Base-by-base conservation (phyloP, 2,113 vertebrate genomes). In the Ia io region DNA sequence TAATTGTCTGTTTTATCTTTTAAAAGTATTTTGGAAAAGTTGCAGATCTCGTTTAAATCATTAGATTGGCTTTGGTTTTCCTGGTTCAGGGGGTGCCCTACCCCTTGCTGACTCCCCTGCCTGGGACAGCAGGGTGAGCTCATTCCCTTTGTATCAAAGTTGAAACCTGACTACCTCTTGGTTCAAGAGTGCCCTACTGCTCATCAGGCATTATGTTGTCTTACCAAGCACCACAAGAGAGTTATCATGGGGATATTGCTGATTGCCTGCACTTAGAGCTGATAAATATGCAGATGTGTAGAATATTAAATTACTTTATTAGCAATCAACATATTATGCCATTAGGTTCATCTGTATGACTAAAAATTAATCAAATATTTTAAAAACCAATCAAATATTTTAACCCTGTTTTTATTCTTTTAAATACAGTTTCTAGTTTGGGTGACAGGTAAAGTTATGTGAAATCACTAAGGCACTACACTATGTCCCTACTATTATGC, bases 241-340 rank as follows among this genome's bases (percentile, higher is more conserved):
- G 74, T 88, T 82, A 69, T 96, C 90, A 28, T 88, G 78, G 87
- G 84, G 96, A 59, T 84, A 42, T 9, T 35, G 59, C 86, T 93
- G 90, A 98, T 97, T 96, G 73, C 90, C 76, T 96, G 63, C 67
- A 93, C 82, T 94, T 96, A 96, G 88, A 40, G 51, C 67, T 93
- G 94, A 93, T 96, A 97, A 95, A 96, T 96, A 95, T 76, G 71
- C 59, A 87, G 49, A 95, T 93, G 49, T 87, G 92, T 47, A 69
- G 95, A 97, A 95, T 90, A 97, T 91, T 92, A 97, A 97, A 95
- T 94, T 76, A 84, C 71, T 95, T 96, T 97, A 97, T 98, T 96
- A 98, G 88, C 63, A 88, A 92, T 96, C 82, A 95, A 88, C 71
- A 73, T 89, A 78, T 95, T 94, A 88, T 82, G 83, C 87, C 42